Evolutionary conservation across 1,140 invertebrate genomes (phyloP), one percentile per base, ranked within the genome.

Genomic region (Mya arenaria): DNA sequence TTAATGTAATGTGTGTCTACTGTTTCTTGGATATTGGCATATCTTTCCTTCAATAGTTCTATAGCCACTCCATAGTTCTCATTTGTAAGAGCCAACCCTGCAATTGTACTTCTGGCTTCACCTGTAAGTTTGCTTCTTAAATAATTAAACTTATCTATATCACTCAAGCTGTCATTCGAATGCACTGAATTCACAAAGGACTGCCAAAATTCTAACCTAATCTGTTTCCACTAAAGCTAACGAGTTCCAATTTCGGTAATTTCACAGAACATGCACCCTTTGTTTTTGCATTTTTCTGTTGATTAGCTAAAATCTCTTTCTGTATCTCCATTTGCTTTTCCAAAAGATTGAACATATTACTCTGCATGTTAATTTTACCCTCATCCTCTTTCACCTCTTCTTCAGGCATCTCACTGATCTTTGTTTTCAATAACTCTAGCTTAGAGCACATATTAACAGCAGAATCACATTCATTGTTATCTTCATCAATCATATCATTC

Each of bases 61-160:
- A 68, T 25, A 39, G 65, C 65, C 25, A 39, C 23, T 68, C 5
- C 37, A 68, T 68, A 63, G 23, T 32, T 63, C 10, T 63, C 60
- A 32, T 63, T 63, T 4, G 60, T 34, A 28, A 68, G 37, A 4
- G 65, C 34, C 25, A 68, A 68, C 8, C 65, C 36, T 4, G 34
- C 19, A 30, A 63, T 63, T 6, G 60, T 6, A 13, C 8, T n/a
- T 39, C 44, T 37, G 19, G 65, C 65, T 37, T 37, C 36, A 5
- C 65, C 39, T 6, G 19, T 17, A 3, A 68, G 23, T 23, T 68
- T 68, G 36, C 65, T 68, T 41, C 10, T 34, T 3, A 68, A 34
- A 44, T 68, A 39, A 39, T 34, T 41, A 25, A 68, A 68, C 25
- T 39, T 68, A 23, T 68, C 65, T 39, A 41, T 41, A 6, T 5